Conservation (phyloP, 2,797 vertebrate species). For the Microchirus variegatus region DNA sequence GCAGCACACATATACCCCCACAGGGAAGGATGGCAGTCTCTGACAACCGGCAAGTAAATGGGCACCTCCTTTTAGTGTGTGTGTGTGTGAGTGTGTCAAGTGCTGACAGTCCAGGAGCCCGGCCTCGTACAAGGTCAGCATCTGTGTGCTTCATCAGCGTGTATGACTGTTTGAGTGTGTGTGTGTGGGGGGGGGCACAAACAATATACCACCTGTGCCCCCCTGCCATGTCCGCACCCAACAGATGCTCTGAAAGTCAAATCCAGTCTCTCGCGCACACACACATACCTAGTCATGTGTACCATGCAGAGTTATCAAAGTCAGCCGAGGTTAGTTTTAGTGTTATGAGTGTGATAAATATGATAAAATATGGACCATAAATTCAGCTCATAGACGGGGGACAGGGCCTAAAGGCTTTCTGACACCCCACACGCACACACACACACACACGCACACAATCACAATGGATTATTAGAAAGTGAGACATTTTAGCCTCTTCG, state of each 20-base stretch:
- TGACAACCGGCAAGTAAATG: conserved; percentile 66
- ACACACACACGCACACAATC: neutral
- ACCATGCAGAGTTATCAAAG: conserved; percentile 75
- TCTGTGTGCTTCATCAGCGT: conserved; percentile 67
- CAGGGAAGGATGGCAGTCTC: conserved; percentile 60
- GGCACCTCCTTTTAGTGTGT: conserved; percentile 42
- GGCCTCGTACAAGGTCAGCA: conserved; percentile 78
- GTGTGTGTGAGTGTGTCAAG: conserved; percentile 43
- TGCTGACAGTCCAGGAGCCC: conserved; percentile 73
- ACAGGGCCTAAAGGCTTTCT: conserved; percentile 21
- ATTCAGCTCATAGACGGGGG: conserved; percentile 35
- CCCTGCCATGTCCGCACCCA: conserved; percentile 73
- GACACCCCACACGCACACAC: conserved; percentile 8
- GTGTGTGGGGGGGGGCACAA: conserved; percentile 57
- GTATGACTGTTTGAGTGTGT: conserved; percentile 23
- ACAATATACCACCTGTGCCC: conserved; percentile 80
- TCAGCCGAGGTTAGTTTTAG: conserved; percentile 72
- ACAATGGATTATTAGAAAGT: neutral
- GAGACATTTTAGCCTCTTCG: too few species aligned
- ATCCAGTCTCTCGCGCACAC: conserved; percentile 38
- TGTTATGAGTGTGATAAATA: conserved; percentile 64
- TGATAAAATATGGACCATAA: conserved; percentile 65
- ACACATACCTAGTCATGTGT: conserved; percentile 46
- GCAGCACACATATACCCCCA: conserved; percentile 59
- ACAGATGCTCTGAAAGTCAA: conserved; percentile 82